Base-by-base conservation (phyloP, 2,113 vertebrate species). In the Passerina amoena region DNA sequence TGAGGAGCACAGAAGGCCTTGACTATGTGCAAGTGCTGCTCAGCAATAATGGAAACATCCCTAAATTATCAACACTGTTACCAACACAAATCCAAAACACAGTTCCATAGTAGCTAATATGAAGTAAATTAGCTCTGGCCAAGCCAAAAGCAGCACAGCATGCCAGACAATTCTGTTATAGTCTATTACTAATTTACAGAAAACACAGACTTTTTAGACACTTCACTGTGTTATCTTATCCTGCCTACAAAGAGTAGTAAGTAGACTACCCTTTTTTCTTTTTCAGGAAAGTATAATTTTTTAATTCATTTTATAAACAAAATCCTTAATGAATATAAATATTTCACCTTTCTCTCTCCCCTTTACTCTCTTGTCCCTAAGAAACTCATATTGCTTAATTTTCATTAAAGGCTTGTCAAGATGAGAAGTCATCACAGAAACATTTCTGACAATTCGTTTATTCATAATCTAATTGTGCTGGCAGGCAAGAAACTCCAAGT, bases 361-460 rank as follows among this genome's bases (percentile, higher is more conserved):
- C 56, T 85, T 89, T 83, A 63, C 15, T 93, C 11, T 23, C 35
- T 63, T 66, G 30, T 28, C 88, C 73, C 66, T 38, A 42, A 91
- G 89, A 92, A 91, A 79, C 25, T 54, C 10, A 1, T 45, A 37
- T 57, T 83, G 53, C 86, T 86, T 86, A 60, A 92, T 95, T 90
- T 90, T 90, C 88, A 47, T 65, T 31, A 90, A 96, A 93, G 57
- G 28, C 69, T 92, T 96, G 91, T 97, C 94, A 96, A 89, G 94
- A 97, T 82, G 86, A 97, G 71, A 97, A 97, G 83, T 91, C 70
- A 76, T 90, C 92, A 93, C 5, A 16, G 90, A 97, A 97, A 94
- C 25, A 60, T 86, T 97, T 97, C 37, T 9, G 11, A 94, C 88
- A 96, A 95, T 68, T 95, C 94, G 45, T 91, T 97, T 83, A 71